Evolutionary conservation across 1,140 invertebrate species (phyloP).

Genomic region (Caenorhabditis remanei): DNA sequence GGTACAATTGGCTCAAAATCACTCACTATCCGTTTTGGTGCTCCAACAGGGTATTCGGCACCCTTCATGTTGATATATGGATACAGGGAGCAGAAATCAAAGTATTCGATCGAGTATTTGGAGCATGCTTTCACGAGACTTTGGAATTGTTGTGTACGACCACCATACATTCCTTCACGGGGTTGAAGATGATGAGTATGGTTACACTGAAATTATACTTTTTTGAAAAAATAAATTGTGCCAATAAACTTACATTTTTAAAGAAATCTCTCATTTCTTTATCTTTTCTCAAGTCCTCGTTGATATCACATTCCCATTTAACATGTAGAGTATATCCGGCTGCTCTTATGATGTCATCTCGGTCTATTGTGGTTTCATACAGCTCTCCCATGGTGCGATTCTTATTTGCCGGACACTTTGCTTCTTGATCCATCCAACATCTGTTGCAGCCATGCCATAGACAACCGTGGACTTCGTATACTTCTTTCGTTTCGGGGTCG

Average conservation of each 20-base stretch:
- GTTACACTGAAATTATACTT: background rate
- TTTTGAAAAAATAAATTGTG: background rate
- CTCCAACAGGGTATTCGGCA: background rate
- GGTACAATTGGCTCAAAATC: background rate
- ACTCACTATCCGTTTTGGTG: background rate
- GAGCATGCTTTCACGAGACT: background rate
- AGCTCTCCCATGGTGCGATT: background rate
- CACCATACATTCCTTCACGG: background rate
- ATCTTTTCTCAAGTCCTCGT: background rate
- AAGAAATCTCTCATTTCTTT: background rate
- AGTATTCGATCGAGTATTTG: background rate
- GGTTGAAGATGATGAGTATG: background rate
- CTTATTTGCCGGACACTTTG: background rate
- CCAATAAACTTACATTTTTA: background rate
- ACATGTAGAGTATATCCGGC: background rate
- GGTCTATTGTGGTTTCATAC: background rate
- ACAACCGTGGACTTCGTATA: background rate
- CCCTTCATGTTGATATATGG: background rate
- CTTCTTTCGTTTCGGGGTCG: background rate
- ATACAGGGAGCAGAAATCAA: background rate
- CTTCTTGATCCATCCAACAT: background rate
- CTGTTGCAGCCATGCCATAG: background rate
- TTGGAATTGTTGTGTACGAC: background rate
- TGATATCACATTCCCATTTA: background rate
- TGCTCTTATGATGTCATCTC: background rate